Evolutionary conservation across 2,888 invertebrate species (phyloP), one percentile per base, ranked within the genome.

Genomic region (Neoaliturus tenellus): DNA sequence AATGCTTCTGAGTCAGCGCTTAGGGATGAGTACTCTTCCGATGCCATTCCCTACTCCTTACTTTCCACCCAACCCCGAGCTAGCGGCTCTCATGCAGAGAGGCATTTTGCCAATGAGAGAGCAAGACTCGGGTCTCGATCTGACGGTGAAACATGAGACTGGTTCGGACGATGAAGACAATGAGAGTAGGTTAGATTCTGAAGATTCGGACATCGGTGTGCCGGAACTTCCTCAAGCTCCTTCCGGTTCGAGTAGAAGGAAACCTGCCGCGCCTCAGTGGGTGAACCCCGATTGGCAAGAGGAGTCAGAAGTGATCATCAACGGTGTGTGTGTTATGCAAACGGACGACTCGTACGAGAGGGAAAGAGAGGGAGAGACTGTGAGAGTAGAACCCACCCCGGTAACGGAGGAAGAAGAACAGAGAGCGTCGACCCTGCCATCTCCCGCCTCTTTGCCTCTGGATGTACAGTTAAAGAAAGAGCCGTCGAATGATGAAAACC

Each of bases 201-300:
- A 88, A 85, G 84, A 87, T 84, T 86, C 86, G 28, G 87, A 86
- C 82, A 78, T 87, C 81, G 86, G 87, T 14, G 86, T 87, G 62
- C 88, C 88, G 20, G 89, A 87, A 86, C 62, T 84, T 67, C 80
- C 84, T 31, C 85, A 85, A 82, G 86, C 82, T 73, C 87, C 86
- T 85, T 86, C 88, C 41, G 84, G 89, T 8, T 90, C 94, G 69
- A 96, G 95, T 83, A 92, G 98, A 86, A 93, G 98, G 89, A 99
- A 99, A 92, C 98, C 98, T 0, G 98, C 98, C 0, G 98, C 98
- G 81, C 98, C 99, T 0, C 98, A 99, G 91, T 98, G 98, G 98
- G 98, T 98, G 4, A 98, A 98, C 91, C 98, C 98, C 8, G 97
- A 97, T 88, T 96, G 96, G 96, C 96, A 96, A 89, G 96, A 96